Conservation (phyloP, 2,113 vertebrate species). For the Apteryx owenii region DNA sequence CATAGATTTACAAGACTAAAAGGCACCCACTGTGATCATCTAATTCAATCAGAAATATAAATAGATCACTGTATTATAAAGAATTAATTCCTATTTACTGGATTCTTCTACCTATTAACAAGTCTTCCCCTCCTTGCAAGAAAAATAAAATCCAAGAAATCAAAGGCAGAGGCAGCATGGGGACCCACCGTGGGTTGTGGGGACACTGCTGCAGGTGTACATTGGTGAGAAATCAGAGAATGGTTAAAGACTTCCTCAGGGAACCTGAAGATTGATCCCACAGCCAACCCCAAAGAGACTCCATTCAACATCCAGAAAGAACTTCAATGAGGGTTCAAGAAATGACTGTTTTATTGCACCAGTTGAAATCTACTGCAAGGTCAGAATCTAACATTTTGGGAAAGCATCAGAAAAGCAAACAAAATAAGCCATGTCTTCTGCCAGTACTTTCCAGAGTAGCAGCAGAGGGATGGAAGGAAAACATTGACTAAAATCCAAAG, state of each 20-base stretch:
- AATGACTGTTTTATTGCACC: not conserved
- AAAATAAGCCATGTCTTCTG: not conserved
- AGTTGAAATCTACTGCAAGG: not conserved
- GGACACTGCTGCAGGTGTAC: not conserved
- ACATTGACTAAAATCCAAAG: not conserved
- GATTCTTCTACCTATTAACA: not conserved
- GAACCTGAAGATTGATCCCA: not conserved
- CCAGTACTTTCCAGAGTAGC: not conserved
- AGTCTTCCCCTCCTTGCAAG: not conserved
- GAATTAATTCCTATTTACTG: not conserved
- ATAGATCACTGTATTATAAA: not conserved
- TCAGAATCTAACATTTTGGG: not conserved
- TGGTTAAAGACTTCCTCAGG: not conserved
- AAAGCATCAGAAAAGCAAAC: not conserved
- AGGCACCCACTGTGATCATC: not conserved
- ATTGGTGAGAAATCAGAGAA: not conserved
- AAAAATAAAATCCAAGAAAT: not conserved
- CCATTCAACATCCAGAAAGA: not conserved
- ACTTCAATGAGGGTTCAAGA: not conserved
- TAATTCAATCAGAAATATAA: not conserved
- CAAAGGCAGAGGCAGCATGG: not conserved
- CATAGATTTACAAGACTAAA: not conserved
- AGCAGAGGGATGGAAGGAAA: not conserved
- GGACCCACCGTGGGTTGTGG: not conserved
- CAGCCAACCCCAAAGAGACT: not conserved